Percentiles rank a stretch among this genome's conserved stretches.
These are phyloP conservation scores for Pristiophorus japonicus DNA, from an alignment of 2,113 vertebrate genomes.

Conservation along the genomic window DNA sequence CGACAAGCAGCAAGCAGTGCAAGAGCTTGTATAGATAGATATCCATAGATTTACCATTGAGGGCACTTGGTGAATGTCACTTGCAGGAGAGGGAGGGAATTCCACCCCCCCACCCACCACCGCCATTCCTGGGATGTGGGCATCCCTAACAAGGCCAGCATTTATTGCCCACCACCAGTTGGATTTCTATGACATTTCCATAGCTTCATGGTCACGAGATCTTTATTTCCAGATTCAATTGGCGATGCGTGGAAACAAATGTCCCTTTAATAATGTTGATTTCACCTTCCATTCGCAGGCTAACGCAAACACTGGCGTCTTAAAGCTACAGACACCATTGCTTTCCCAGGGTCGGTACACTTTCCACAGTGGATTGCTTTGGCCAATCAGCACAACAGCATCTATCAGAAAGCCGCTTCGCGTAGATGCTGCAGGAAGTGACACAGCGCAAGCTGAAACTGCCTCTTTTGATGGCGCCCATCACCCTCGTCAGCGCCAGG, in stretches of 20 bases:
- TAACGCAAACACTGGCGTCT: not conserved
- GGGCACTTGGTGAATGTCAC: not conserved
- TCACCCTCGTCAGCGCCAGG: not conserved
- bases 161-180: not conserved
- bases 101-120: not conserved
- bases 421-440: not conserved
- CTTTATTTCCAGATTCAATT: not conserved
- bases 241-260: not conserved
- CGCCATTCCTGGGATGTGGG: not conserved
- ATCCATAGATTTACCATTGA: not conserved
- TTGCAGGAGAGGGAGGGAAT: not conserved
- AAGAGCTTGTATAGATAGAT: not conserved
- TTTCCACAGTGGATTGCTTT: not conserved
- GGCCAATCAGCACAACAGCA: not conserved
- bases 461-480: not conserved
- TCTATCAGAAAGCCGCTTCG: not conserved
- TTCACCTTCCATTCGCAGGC: not conserved
- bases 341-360: not conserved
- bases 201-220: not conserved
- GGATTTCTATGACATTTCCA: not conserved
- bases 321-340: not conserved
- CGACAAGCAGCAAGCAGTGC: not conserved
- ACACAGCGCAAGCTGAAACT: not conserved
- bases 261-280: not conserved
- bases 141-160: not conserved